Evolutionary conservation across 92 coral and sea anemone genomes (phyloP).

Genomic region (Epizoanthus ramosus): DNA sequence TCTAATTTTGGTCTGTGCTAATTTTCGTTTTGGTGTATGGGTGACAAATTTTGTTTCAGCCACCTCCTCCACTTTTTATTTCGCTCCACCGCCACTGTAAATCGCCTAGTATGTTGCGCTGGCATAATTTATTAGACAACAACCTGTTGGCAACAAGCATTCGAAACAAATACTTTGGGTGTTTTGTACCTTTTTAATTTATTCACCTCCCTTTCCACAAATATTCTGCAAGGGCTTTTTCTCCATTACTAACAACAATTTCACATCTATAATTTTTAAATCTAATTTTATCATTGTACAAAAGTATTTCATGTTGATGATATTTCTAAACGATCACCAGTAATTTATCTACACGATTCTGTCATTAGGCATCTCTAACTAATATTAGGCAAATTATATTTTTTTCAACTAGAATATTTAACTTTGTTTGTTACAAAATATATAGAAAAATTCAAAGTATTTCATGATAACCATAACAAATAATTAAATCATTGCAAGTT

Average conservation of each 20-base stretch:
- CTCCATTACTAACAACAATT: neutral
- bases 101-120: no score
- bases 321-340: neutral
- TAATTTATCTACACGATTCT: slow-evolving; percentile 17
- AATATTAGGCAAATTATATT: slow-evolving; percentile 6
- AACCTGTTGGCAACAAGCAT: neutral
- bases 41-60: no score
- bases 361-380: slow-evolving; percentile 2
- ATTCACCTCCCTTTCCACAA: neutral
- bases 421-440: slow-evolving; percentile 1
- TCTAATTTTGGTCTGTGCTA: no score
- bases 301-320: slow-evolving; percentile 3
- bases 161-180: neutral
- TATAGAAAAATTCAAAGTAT: slow-evolving; percentile 3
- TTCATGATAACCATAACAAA: neutral
- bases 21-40: no score
- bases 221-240: neutral
- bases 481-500: neutral
- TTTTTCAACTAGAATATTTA: slow-evolving; percentile 19
- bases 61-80: no score
- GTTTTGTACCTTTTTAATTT: slow-evolving; percentile 23
- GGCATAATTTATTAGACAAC: neutral
- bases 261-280: slow-evolving; percentile 19
- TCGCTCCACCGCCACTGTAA: no score
- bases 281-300: slow-evolving; percentile 23